Evolutionary conservation across 2,888 invertebrate species (phyloP).

Genomic region (Tethea ocularis): DNA sequence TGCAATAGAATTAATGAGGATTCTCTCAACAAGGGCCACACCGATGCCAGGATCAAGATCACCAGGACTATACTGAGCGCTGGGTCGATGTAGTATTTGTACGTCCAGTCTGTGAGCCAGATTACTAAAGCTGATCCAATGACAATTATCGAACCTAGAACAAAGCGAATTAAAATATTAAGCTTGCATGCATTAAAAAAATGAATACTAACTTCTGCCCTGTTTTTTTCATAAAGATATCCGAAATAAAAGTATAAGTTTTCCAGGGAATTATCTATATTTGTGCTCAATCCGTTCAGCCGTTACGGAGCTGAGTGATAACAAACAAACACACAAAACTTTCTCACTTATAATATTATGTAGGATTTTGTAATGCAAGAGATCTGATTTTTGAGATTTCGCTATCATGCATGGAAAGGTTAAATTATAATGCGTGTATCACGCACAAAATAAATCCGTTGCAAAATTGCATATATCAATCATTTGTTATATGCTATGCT

Average conservation of each 20-base stretch:
- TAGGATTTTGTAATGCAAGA: background rate
- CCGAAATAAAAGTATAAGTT: too few species aligned
- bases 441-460: too few species aligned
- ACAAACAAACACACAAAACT: too few species aligned
- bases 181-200: too few species aligned
- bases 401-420: background rate
- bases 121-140: slow-evolving; percentile 92
- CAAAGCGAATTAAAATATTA: slow-evolving; percentile 50
- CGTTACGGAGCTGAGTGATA: too few species aligned
- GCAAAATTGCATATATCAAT: background rate
- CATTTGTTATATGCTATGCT: background rate
- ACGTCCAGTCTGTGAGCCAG: slow-evolving; percentile 92
- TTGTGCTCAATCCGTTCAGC: too few species aligned
- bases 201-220: too few species aligned
- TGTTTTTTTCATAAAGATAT: too few species aligned
- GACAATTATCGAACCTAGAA: slow-evolving; percentile 93
- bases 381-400: background rate
- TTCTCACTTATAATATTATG: too few species aligned
- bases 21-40: slow-evolving; percentile 96
- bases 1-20: slow-evolving; percentile 97
- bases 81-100: slow-evolving; percentile 96
- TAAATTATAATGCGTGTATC: background rate
- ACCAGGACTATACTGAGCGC: slow-evolving; percentile 95
- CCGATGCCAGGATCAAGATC: slow-evolving; percentile 92
- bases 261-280: too few species aligned